phyloP scores from a whole-genome alignment of 2,888 invertebrate genomes.

The Dryococelus australis region DNA sequence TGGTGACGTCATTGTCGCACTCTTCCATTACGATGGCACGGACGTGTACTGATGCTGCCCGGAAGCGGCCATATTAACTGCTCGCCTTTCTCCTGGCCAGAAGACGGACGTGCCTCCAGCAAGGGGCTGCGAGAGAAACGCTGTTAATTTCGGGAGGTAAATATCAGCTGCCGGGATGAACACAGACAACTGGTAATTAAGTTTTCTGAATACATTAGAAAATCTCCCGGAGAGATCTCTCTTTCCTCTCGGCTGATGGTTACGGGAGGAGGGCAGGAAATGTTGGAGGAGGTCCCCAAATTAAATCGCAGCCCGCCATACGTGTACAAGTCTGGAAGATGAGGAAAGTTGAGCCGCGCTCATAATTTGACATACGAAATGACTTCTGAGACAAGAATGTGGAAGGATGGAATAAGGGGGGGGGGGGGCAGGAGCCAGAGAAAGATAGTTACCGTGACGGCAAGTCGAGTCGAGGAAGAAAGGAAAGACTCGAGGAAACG shows the following conservation, averaged over 20 bases:
- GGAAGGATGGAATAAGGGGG: too few relatives aligned
- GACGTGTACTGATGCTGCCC: too few relatives aligned
- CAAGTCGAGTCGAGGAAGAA: too few relatives aligned
- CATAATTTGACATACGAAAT: conserved; percentile 16
- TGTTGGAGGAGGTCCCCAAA: conserved; percentile 26
- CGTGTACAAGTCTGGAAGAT: conserved; percentile 29
- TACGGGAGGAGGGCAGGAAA: background rate
- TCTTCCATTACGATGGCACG: too few relatives aligned
- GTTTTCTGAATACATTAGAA: conserved; percentile 44
- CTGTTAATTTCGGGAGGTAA: conserved; percentile 16
- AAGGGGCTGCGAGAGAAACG: background rate
- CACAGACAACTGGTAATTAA: conserved; percentile 42
- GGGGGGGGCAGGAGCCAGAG: background rate
- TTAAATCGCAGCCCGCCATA: conserved; percentile 39
- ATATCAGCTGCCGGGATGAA: conserved; percentile 5
- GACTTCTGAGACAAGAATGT: conserved; percentile 28
- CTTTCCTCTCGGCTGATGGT: background rate
- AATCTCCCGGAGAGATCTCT: conserved; percentile 36
- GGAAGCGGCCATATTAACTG: too few relatives aligned
- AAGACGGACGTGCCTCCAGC: too few relatives aligned
- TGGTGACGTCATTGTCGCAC: too few relatives aligned
- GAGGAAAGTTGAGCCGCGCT: background rate
- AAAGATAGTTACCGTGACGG: background rate
- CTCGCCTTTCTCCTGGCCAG: too few relatives aligned
- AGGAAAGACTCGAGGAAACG: too few relatives aligned